Evolutionary conservation across 2,113 vertebrate genomes (phyloP).

Genomic region (Aix galericulata): DNA sequence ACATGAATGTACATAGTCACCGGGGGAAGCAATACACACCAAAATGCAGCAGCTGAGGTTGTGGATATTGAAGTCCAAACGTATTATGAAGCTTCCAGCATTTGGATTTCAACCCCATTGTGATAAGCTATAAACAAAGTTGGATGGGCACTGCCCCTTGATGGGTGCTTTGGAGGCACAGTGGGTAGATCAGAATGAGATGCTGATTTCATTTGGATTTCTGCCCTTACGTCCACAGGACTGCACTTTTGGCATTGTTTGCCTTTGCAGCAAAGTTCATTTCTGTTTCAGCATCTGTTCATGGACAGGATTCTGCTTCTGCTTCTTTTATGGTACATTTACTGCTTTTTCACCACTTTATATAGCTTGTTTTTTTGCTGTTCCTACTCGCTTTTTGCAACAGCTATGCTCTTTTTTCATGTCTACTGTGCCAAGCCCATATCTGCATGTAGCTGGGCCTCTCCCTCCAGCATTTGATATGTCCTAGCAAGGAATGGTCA

Average conservation of each 20-base stretch:
- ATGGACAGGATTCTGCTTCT: not conserved
- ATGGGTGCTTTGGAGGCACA: not conserved
- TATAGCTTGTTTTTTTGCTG: not conserved
- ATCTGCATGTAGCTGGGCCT: not conserved
- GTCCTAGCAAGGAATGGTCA: not conserved
- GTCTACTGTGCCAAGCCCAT: not conserved
- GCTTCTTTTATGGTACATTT: not conserved
- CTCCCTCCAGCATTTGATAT: slow-evolving; percentile 1
- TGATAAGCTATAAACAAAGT: not conserved
- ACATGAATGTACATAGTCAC: not conserved
- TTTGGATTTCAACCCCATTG: not conserved
- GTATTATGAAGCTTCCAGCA: not conserved
- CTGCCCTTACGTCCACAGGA: slow-evolving; percentile 30
- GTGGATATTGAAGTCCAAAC: not conserved
- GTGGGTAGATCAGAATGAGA: not conserved
- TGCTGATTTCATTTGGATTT: slow-evolving; percentile 36
- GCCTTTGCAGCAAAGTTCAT: slow-evolving; percentile 12
- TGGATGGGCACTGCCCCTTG: not conserved
- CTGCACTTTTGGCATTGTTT: slow-evolving; percentile 32
- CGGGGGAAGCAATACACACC: not conserved
- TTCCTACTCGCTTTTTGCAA: not conserved
- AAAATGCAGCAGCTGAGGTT: not conserved
- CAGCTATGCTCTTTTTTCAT: not conserved
- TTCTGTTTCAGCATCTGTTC: slow-evolving; percentile 56
- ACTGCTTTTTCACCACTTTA: not conserved